Evolutionary conservation across 2,113 vertebrate genomes (phyloP), one percentile per base, ranked within the genome.

Genomic region (rat (Rattus norvegicus)): DNA sequence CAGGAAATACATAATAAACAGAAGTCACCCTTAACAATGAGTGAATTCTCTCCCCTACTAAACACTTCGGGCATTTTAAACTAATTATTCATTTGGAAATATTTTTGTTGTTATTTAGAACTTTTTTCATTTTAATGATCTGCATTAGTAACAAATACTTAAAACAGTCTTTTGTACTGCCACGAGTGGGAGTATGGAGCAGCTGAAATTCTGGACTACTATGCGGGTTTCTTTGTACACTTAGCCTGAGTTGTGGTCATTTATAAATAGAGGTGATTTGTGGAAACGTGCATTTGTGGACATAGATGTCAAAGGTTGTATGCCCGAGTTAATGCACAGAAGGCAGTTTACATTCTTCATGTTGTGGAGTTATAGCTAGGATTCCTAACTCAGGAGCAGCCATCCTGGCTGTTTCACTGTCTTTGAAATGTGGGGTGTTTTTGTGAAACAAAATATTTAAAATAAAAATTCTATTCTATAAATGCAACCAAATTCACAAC

Each of bases 81-180:
- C 52, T n/a, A n/a, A 56, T n/a, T n/a, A 81, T 59, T 59, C 79
- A 81, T 81, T 59, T 81, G 79, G 54, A 39, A 12, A 36, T 56
- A 36, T 79, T 59, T 81, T 79, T 79, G 47, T 77, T 56, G 30
- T 81, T 81, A 81, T 22, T 56, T 56, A 81, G 36, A 36, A 36
- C 52, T 54, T 54, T n/a, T 98, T 98, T 98, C 95, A 98, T 97
- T 98, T 99, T 98, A 99, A 99, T 99, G 98, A 98, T 98, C 98
- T 98, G 98, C 98, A 98, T 98, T 98, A 98, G 98, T 98, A 98
- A 98, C 98, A 98, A 97, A 98, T 98, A 97, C 98, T 98, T 98
- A 98, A 98, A 98, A 98, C 97, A 98, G 97, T 98, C 98, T 98
- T 98, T 98, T 98, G 98, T 98, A 98, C 98, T 98, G 98, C 98